Evolutionary conservation across 2,113 vertebrate species (phyloP), one percentile per base, ranked within the genome.

Genomic region (Oenanthe oenanthe): DNA sequence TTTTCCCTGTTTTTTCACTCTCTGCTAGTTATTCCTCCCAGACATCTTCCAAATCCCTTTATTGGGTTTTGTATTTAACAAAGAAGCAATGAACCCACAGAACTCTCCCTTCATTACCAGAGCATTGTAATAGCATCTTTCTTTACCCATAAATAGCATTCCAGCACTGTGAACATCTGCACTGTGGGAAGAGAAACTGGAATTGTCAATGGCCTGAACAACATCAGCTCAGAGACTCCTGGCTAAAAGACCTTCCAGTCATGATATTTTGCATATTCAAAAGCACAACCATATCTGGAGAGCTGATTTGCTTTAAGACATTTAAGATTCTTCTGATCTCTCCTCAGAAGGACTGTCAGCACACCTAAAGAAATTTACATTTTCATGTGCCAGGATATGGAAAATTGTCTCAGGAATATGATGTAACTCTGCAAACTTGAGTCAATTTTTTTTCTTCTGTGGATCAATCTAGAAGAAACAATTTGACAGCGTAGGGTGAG

Each of bases 281-380:
- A 88, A 86, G 85, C 48, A 91, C 57, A 81, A 38, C 71, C 75
- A 38, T 88, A 86, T 84, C 92, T 94, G 42, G 57, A 94, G 76
- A 90, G 75, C 45, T 68, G 57, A 40, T 93, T 93, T 84, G 90
- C 94, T 96, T 90, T 31, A 89, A 92, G 92, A 92, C 85, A 93
- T 93, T 86, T 87, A 67, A 92, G 84, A 95, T 92, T 95, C 76
- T 61, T 95, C 80, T 92, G 96, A 95, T 95, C 83, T 95, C 90
- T 91, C 84, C 92, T 94, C 82, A 93, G 78, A 77, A 73, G 79
- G 72, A 92, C 76, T 10, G 3, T 79, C 63, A 90, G 88, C 85
- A 85, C 81, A 95, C 79, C 85, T 92, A 86, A 93, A 94, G 42
- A 80, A 85, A 88, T 74, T 77, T 83, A 88, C 68, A 83, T 88